Conservation (phyloP, 2,113 vertebrate species). For the Bos taurus region ARS-UCD2.0 NC_037337.1:87769001-87769500, state of each 20-base stretch:
- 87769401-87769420: neutral
- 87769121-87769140: neutral
- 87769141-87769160: neutral
- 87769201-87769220: neutral
- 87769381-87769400: too few species aligned
- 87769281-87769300: neutral
- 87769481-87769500: neutral
- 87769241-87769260: neutral
- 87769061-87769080: neutral
- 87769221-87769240: neutral
- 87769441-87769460: neutral
- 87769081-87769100: neutral
- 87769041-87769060: neutral
- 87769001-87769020: neutral
- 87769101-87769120: neutral
- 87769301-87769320: neutral
- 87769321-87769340: neutral
- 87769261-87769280: neutral
- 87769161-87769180: neutral
- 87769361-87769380: neutral
- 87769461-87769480: rapidly evolving
- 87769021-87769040: neutral
- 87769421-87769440: neutral
- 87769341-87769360: neutral
- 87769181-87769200: neutral